Base-by-base conservation (phyloP, 2,888 invertebrate species). In the Strigamia maritima region DNA sequence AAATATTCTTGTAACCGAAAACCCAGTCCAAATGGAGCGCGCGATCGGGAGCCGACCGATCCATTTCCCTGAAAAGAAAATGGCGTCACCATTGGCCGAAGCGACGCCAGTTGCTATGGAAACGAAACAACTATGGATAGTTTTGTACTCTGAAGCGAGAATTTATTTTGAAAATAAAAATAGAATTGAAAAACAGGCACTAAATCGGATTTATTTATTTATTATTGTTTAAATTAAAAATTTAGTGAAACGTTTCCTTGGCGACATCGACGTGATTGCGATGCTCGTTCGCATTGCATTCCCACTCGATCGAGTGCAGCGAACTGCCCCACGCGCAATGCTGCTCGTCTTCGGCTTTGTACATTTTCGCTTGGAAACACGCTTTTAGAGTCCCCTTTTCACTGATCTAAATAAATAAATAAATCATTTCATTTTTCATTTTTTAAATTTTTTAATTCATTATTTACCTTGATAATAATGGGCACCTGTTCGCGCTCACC, bases 291-390 rank as follows among this genome's bases (percentile, higher is more conserved):
- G 84, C 81, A 84, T 86, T 83, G 82, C 89, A 89, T 81, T 89
- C 89, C 79, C 88, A 87, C 81, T 89, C 89, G 82, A 89, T 87
- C 83, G 88, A 88, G 82, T 88, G 87, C 1, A 89, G 84, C 19
- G 87, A 85, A 31, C 87, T 87, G 24, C 89, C 89, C 88, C 88
- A 89, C 78, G 88, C 88, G 81, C 88, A 87, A 83, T 89, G 89
- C 70, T 87, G 87, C 44, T 86, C 87, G 81, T 89, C 89, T 60
- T 86, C 86, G 54, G 85, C 83, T 79, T 87, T 87, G 84, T 89
- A 89, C 81, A 89, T 88, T 83, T 89, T 89, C 81, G 88, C 87
- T 83, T 89, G 89, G 78, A 89, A 84, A 80, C 87, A 86, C 49
- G 88, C 87, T n/a, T 87, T 86, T 80, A 89, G 84, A 79, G 86